Evolutionary conservation across 92 coral and sea anemone genomes (phyloP).

Genomic region (Palythoa heliodiscus): DNA sequence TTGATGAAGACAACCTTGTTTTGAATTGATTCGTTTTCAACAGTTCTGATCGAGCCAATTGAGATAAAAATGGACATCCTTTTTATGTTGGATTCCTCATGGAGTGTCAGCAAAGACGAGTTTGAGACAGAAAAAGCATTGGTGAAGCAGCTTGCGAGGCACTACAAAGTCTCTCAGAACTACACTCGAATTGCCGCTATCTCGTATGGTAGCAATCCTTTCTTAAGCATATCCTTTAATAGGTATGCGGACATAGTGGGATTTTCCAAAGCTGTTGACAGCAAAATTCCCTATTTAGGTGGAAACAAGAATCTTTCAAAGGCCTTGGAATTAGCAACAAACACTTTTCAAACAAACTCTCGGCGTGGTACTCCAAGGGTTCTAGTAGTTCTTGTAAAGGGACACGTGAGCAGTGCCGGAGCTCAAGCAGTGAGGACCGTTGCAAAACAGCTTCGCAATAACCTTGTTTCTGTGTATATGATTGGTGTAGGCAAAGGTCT

Average conservation of each 20-base stretch:
- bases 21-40: neutral
- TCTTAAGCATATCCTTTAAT: slow-evolving; percentile 62
- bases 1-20: neutral
- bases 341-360: slow-evolving; percentile 66
- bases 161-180: slow-evolving; percentile 68
- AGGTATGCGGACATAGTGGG: slow-evolving; percentile 53
- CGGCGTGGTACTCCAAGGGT: neutral
- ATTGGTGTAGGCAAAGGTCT: slow-evolving; percentile 67
- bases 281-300: slow-evolving; percentile 61
- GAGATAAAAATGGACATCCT: slow-evolving; percentile 75
- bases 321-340: slow-evolving; percentile 72
- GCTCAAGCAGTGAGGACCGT: slow-evolving; percentile 24
- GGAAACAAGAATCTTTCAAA: slow-evolving; percentile 63
- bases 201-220: slow-evolving; percentile 69
- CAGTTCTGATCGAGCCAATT: slow-evolving; percentile 39
- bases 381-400: slow-evolving; percentile 4
- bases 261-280: slow-evolving; percentile 63
- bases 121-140: slow-evolving; percentile 68
- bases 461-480: slow-evolving; percentile 67
- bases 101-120: slow-evolving; percentile 61
- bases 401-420: neutral
- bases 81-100: slow-evolving; percentile 85
- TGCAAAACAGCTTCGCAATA: slow-evolving; percentile 65
- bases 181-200: slow-evolving; percentile 75
- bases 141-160: slow-evolving; percentile 52